Base-by-base conservation (phyloP, 2,113 vertebrate species). In the Clarias gariepinus region DNA sequence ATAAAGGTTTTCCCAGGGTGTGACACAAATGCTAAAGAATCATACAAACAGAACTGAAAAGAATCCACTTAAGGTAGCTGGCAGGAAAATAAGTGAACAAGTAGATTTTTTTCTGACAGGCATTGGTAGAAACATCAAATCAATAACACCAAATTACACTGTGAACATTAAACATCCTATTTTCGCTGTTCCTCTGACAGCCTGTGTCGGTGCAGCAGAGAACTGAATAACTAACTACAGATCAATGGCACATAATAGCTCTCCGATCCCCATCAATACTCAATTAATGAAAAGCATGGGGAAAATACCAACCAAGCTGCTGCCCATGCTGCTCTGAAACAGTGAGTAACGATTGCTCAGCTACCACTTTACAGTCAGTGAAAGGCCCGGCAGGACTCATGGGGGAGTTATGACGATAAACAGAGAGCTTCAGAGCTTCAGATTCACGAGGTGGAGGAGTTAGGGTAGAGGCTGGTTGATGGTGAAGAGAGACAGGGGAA, bases 391-490 rank as follows among this genome's bases (percentile, higher is more conserved):
- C 73, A 85, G 80, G 60, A 71, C 86, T 71, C 89, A 84, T 86
- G 86, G 89, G 86, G 90, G 86, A 89, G 25, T 81, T 87, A 91
- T 91, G 90, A 92, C 91, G 91, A 89, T 93, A 92, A 94, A 92
- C 90, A 90, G 91, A 88, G 91, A 92, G 93, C 93, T 94, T 94
- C 78, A 41, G 86, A 60, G 28, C 47, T 47, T 47, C 91, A 94
- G 93, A 94, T 95, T 95, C 94, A 93, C 90, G 85, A 89, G 90
- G 90, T 89, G 89, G 90, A 76, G 85, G 91, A 93, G 91, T 93
- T 93, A 90, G 92, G 91, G 89, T 92, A 92, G 82, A 89, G 90
- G 91, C 93, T 90, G 86, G 90, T 91, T 91, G 91, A 94, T 92
- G 92, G 89, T 91, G 92, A 91, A 91, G 91, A 91, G 91, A 91